These are phyloP conservation scores for Hirudo medicinalis DNA, from an alignment of 1,140 invertebrate genomes.

Conservation along the genomic window DNA sequence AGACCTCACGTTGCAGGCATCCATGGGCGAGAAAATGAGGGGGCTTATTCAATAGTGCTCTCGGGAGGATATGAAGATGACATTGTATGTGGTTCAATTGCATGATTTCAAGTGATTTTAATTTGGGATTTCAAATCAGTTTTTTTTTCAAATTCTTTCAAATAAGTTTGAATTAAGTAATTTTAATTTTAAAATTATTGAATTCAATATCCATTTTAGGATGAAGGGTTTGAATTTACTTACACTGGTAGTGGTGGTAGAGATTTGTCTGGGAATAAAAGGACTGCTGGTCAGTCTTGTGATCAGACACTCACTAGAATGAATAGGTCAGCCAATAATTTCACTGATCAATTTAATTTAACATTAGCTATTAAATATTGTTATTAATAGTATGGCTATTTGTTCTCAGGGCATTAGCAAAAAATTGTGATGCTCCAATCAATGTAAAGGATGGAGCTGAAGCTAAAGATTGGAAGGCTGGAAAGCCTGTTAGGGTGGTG, in stretches of 20 bases:
- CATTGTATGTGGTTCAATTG: constrained; percentile 34
- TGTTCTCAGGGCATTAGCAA: constrained; percentile 54
- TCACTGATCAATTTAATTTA: background rate
- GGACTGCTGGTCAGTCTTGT: constrained; percentile 63
- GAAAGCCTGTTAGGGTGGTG: constrained; percentile 65
- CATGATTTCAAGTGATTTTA: background rate
- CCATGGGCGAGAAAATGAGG: constrained; percentile 62
- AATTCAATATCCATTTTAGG: constrained; percentile 35
- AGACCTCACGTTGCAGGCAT: constrained; percentile 71
- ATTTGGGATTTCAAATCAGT: background rate
- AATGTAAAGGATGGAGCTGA: constrained; percentile 54
- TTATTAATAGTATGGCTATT: background rate
- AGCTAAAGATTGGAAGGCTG: constrained; percentile 57
- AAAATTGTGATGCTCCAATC: constrained; percentile 58
- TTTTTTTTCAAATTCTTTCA: background rate
- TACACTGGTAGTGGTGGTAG: constrained; percentile 72
- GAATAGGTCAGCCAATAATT: constrained; percentile 50
- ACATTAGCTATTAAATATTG: background rate
- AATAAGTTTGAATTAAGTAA: background rate
- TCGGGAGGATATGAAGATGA: constrained; percentile 78
- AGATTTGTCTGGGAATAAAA: constrained; percentile 68
- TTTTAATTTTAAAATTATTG: background rate
- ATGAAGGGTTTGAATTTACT: constrained; percentile 66
- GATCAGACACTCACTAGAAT: constrained; percentile 63
- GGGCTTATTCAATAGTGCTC: constrained; percentile 69